Evolutionary conservation across 2,888 invertebrate genomes (phyloP), one percentile per base, ranked within the genome.

Genomic region (Synergus umbraculus): DNA sequence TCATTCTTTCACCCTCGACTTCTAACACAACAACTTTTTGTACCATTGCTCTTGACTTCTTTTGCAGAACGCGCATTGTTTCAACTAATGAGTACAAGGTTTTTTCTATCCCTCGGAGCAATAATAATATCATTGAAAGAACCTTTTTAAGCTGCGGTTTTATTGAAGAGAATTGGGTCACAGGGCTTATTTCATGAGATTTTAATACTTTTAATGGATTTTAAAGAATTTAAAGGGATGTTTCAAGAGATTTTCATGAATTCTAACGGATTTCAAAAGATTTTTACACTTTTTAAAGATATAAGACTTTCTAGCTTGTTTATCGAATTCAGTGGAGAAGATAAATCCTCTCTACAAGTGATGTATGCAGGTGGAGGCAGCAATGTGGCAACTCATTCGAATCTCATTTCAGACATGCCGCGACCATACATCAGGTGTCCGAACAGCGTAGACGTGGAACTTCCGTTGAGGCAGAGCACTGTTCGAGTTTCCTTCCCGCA

Each of bases 371-470:
- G 9, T 54, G 54, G 37, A 49, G 54, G 37, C 46, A 73, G 54
- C 29, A n/a, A 73, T 49, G 73, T 76, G 44, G 76, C 69, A 78
- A 79, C 73, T 81, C 77, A 76, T 78, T 76, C 77, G 77, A 77
- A 86, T 83, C 84, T 87, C 84, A 83, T 83, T 88, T 76, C 86
- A 91, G 92, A 92, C 81, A 89, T 91, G 76, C 92, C 93, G 64
- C 92, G 93, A 79, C 94, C 95, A 29, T 94, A 93, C 85, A 95
- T 96, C 82, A 94, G 93, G 85, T 96, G 96, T 87, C 95, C 96
- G 0, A 93, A 93, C 64, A 94, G 94, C 86, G 92, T 95, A 64
- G 94, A 93, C 49, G 93, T 95, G 54, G 93, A 93, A 69, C 92
- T 96, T 69, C 93, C 93, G 58, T 88, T 92, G 29, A 93, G 93